Base-by-base conservation (phyloP, 2,797 vertebrate species). In the Holocentrus rufus region DNA sequence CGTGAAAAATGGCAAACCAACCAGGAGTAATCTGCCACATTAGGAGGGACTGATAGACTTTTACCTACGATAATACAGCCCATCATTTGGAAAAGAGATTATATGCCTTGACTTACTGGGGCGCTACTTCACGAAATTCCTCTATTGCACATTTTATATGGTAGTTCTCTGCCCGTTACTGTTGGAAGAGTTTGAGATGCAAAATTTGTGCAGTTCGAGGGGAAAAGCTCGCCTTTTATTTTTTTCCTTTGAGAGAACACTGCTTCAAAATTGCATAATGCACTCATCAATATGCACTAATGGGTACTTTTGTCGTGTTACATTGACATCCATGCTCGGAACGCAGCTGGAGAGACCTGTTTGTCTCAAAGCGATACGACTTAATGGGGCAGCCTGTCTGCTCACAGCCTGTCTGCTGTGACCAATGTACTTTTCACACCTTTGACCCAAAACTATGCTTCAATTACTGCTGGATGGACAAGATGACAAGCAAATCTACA, bases 61-160 rank as follows among this genome's bases (percentile, higher is more conserved):
- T 83, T 79, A 89, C 76, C 86, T 84, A 81, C 80, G 77, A 88
- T 89, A 90, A 80, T 78, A 87, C 89, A 92, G 91, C 89, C 92
- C 89, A 87, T 89, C 85, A 90, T 92, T 92, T 88, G 86, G 86
- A 91, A 87, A 90, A 90, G 92, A 92, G 90, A 90, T 91, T 93
- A 92, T 89, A 89, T 85, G 88, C 89, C 92, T 92, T 89, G 82
- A 90, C 87, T 88, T 90, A 86, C 80, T 73, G 89, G 84, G 90
- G 87, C 70, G 88, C 86, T 90, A 86, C 87, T 92, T 92, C 91
- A 90, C 72, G 65, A 95, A 94, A 93, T 87, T 85, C 92, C 91
- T 95, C 91, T 94, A 93, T 95, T 96, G 96, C 95, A 96, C 95
- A 94, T 95, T 95, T 96, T 94, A 90, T 96, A 92, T 94, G 90